phyloP scores from a whole-genome alignment of 2,888 invertebrate species.

The Sericinus montela region DNA sequence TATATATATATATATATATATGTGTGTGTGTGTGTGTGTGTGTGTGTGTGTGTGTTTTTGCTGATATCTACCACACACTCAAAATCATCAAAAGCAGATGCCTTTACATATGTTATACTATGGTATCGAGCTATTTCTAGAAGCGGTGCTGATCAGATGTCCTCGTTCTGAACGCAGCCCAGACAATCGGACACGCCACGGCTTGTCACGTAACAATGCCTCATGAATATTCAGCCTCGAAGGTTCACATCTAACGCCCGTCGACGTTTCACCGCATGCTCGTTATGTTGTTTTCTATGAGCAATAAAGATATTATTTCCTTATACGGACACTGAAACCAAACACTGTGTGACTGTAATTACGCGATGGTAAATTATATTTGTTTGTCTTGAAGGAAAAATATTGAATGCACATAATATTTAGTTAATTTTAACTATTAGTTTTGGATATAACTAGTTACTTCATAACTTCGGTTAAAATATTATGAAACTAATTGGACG shows the following conservation, averaged over 20 bases:
- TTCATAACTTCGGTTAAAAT: too few species aligned
- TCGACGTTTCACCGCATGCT: background rate
- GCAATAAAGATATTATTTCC: background rate
- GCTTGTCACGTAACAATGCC: conserved; percentile 37
- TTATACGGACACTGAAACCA: background rate
- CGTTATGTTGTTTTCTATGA: background rate
- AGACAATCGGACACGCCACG: conserved; percentile 30
- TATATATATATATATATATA: too few species aligned
- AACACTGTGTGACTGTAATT: too few species aligned
- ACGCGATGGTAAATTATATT: background rate
- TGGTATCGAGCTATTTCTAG: background rate
- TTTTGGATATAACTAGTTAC: too few species aligned
- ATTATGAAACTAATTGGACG: too few species aligned
- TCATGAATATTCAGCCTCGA: conserved; percentile 31
- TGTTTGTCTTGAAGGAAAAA: background rate
- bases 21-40: too few species aligned
- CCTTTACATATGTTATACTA: too few species aligned
- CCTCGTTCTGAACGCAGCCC: conserved; percentile 27
- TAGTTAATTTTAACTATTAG: too few species aligned
- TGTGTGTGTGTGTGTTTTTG: too few species aligned
- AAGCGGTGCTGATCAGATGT: background rate
- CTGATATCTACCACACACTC: too few species aligned
- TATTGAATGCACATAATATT: too few species aligned
- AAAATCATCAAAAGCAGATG: too few species aligned
- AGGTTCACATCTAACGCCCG: conserved; percentile 28